phyloP scores from a whole-genome alignment of 2,113 vertebrate genomes.

The Cisticola juncidis region DNA sequence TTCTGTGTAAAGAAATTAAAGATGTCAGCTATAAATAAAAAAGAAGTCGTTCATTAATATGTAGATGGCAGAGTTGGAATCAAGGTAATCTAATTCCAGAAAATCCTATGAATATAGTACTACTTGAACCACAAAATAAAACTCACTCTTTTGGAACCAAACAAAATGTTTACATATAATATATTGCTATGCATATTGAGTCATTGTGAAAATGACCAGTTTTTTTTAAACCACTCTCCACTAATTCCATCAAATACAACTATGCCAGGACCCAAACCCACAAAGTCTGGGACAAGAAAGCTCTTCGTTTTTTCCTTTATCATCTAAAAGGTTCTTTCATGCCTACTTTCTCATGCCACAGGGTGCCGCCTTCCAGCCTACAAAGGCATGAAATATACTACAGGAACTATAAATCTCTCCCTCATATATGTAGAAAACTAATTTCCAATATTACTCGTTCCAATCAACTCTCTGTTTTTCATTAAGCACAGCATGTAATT shows the following conservation, averaged over 20 bases:
- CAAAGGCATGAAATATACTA: background rate
- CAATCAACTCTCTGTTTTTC: background rate
- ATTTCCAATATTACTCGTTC: slow-evolving; percentile 4
- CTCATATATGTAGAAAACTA: background rate
- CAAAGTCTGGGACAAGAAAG: background rate
- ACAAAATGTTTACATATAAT: background rate
- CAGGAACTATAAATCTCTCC: slow-evolving; percentile 4
- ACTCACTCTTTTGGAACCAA: background rate
- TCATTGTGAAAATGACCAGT: background rate
- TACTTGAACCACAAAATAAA: background rate
- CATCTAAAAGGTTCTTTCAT: background rate
- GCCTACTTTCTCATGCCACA: background rate
- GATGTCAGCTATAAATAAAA: background rate
- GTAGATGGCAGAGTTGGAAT: background rate
- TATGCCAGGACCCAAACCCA: background rate
- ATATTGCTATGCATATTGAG: background rate
- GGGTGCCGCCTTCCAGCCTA: background rate
- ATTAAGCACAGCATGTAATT: background rate
- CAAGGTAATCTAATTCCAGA: background rate
- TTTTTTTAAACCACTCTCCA: background rate
- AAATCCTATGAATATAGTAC: background rate
- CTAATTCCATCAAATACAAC: background rate
- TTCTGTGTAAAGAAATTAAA: background rate
- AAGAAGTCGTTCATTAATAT: background rate
- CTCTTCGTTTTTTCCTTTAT: background rate